Conservation (phyloP, 2,888 invertebrate genomes). For the Axea sp. region DNA sequence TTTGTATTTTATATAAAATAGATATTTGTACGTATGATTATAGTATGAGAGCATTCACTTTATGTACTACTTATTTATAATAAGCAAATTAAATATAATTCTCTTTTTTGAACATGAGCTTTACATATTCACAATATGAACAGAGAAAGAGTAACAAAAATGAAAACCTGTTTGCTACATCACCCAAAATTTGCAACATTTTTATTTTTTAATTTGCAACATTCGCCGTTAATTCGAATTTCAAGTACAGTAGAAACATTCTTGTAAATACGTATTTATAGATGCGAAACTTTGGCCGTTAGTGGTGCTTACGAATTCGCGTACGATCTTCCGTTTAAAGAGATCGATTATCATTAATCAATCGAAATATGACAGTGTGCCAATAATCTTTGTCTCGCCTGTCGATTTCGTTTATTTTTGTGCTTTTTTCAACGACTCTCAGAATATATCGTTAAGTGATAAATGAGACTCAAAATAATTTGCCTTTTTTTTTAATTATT, state of each 20-base stretch:
- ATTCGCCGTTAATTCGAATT: conserved; percentile 37
- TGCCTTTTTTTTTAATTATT: no score
- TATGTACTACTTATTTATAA: no score
- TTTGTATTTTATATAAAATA: no score
- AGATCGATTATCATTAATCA: conserved; percentile 55
- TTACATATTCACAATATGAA: no score
- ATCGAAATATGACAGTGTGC: conserved; percentile 76
- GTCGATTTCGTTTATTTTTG: conserved; percentile 58
- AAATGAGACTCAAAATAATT: no score
- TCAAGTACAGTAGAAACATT: conserved; percentile 13
- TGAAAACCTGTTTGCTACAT: no score
- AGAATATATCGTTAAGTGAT: background rate
- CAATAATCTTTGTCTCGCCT: conserved; percentile 70
- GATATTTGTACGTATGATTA: no score
- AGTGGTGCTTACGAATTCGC: conserved; percentile 53
- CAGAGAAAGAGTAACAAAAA: no score
- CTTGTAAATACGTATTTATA: conserved; percentile 54
- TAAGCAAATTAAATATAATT: no score
- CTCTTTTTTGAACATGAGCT: no score
- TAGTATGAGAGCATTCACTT: no score
- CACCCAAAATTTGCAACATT: conserved; percentile 33
- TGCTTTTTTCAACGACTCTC: conserved; percentile 34
- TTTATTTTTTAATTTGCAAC: no score
- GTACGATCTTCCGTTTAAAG: conserved; percentile 57
- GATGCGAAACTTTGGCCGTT: conserved; percentile 49